Evolutionary conservation across 2,797 vertebrate species (phyloP).

Genomic region (Coracias cyanogaster): DNA sequence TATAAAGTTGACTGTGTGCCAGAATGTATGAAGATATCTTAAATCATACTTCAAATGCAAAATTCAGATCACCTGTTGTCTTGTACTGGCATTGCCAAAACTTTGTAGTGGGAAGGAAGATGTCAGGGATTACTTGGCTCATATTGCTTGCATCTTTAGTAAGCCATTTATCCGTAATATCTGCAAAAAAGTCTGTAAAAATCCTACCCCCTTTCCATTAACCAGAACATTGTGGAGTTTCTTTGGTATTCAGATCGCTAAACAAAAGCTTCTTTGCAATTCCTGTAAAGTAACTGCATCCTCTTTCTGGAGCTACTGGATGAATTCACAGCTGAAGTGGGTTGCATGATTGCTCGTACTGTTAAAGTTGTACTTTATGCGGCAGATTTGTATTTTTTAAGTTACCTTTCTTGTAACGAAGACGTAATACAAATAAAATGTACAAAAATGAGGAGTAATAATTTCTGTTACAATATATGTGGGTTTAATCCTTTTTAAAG

Average conservation of each 20-base stretch:
- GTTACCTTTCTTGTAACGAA: slow-evolving; percentile 73
- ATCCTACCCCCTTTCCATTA: neutral
- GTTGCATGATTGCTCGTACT: slow-evolving; percentile 77
- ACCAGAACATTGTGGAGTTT: slow-evolving; percentile 46
- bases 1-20: neutral
- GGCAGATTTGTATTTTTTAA: slow-evolving; percentile 79
- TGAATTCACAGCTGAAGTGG: neutral
- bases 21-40: neutral
- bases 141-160: neutral
- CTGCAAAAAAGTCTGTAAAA: slow-evolving; percentile 21
- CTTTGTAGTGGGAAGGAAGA: neutral
- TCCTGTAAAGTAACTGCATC: slow-evolving; percentile 43
- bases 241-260: slow-evolving; percentile 43
- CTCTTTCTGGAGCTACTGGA: slow-evolving; percentile 32
- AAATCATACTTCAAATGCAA: neutral
- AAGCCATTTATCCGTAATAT: neutral
- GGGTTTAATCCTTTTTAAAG: slow-evolving; percentile 75
- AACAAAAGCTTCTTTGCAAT: slow-evolving; percentile 58
- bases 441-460: slow-evolving; percentile 55
- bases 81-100: neutral
- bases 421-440: slow-evolving; percentile 75
- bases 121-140: neutral
- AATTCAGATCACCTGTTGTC: slow-evolving; percentile 20
- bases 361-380: slow-evolving; percentile 68
- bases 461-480: slow-evolving; percentile 58